Percentiles rank a stretch among this genome's conserved stretches.
These are phyloP conservation scores for Spinus olivaceus DNA, from an alignment of 2,797 vertebrate genomes.

Conservation along the genomic window DNA sequence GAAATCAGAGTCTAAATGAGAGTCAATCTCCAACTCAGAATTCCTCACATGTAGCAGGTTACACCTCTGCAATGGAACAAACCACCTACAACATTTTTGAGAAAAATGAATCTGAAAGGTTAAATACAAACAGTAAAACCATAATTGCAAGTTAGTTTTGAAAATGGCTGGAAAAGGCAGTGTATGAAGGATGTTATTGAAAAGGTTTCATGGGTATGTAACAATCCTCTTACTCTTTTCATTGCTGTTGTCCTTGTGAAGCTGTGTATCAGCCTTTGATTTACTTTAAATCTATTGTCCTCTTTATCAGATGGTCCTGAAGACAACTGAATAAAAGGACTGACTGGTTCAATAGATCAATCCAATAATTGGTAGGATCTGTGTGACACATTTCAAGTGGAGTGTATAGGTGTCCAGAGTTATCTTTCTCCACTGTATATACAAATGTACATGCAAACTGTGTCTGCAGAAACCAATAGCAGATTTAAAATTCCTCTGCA, in stretches of 20 bases:
- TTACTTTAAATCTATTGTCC: neutral
- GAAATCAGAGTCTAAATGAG: neutral
- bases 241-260: neutral
- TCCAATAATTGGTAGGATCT: neutral
- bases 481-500: neutral
- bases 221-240: neutral
- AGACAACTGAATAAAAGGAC: neutral
- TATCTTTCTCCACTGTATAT: neutral
- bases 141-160: neutral
- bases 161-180: neutral
- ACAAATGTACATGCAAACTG: neutral
- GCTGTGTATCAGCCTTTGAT: neutral
- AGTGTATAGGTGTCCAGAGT: neutral
- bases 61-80: neutral
- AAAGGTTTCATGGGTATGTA: neutral
- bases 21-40: neutral
- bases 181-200: neutral
- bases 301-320: neutral
- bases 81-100: neutral
- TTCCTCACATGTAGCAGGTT: neutral
- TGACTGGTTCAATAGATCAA: neutral
- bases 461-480: neutral
- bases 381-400: neutral
- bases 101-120: neutral
- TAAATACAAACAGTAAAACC: neutral